Conservation (phyloP, 2,888 invertebrate genomes). For the Apeira syringaria region DNA sequence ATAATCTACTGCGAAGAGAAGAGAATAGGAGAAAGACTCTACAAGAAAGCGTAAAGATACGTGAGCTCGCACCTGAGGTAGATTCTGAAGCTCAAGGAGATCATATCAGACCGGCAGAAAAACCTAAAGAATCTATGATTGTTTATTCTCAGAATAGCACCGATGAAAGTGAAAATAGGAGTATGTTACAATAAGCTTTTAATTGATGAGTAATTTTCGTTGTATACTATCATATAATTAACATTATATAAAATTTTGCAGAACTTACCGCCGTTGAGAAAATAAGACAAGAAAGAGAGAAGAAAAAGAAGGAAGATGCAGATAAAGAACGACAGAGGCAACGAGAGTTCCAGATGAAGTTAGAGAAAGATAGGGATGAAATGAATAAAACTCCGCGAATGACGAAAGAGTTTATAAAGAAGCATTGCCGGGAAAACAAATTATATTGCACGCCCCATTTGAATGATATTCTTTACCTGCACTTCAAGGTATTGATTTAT, state of each 20-base stretch:
- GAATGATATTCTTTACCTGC: conserved; percentile 97
- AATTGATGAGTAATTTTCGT: too few relatives aligned
- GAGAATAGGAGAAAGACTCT: conserved; percentile 47
- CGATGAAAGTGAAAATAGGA: conserved; percentile 9
- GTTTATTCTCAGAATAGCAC: background rate
- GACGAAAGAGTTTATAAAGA: conserved; percentile 91
- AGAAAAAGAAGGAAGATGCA: conserved; percentile 46
- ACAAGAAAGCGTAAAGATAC: conserved; percentile 34
- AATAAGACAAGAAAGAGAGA: conserved; percentile 38
- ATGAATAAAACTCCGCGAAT: conserved; percentile 80
- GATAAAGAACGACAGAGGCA: conserved; percentile 52
- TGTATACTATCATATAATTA: too few relatives aligned
- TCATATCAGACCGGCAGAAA: conserved; percentile 31
- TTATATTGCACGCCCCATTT: conserved; percentile 94
- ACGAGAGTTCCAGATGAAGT: conserved; percentile 51
- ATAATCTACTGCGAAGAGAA: conserved; percentile 62
- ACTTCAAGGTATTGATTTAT: conserved; percentile 97
- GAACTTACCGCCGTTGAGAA: conserved; percentile 30
- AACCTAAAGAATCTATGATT: conserved; percentile 1
- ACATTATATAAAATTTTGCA: too few relatives aligned
- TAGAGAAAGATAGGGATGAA: conserved; percentile 67
- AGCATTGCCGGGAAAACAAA: conserved; percentile 93
- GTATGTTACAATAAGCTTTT: background rate
- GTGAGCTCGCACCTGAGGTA: conserved; percentile 36
- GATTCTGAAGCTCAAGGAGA: conserved; percentile 64